phyloP scores from a whole-genome alignment of 2,888 invertebrate genomes.

The Drosophila yooni region DNA sequence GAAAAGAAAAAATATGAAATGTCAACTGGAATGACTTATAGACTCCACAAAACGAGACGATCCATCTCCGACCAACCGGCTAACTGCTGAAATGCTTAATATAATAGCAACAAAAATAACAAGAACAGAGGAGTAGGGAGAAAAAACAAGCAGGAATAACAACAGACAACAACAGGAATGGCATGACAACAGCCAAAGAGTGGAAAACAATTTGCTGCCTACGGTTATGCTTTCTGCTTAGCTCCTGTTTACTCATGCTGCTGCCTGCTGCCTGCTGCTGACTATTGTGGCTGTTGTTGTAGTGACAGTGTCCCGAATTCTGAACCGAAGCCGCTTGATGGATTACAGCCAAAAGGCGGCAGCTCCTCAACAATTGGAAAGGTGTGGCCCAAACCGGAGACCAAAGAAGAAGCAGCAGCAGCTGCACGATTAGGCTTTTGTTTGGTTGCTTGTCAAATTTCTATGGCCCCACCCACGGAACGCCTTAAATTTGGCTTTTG shows the following conservation, averaged over 20 bases:
- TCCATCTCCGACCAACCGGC: slow-evolving; percentile 51
- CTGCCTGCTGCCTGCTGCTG: slow-evolving; percentile 11
- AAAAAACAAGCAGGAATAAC: slow-evolving; percentile 25
- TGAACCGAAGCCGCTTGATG: slow-evolving; percentile 66
- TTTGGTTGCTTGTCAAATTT: slow-evolving; percentile 76
- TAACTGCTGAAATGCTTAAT: slow-evolving; percentile 75
- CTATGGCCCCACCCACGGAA: slow-evolving; percentile 65
- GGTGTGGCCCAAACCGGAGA: slow-evolving; percentile 43
- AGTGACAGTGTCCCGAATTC: slow-evolving; percentile 56
- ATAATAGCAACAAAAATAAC: slow-evolving; percentile 42
- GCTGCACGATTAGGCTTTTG: slow-evolving; percentile 78
- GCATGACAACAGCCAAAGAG: slow-evolving; percentile 48
- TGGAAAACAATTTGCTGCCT: slow-evolving; percentile 74
- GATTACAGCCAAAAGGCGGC: slow-evolving; percentile 77
- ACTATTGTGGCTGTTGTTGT: slow-evolving; percentile 44
- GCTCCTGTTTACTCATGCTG: slow-evolving; percentile 27
- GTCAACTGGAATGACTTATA: slow-evolving; percentile 67
- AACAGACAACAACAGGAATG: slow-evolving; percentile 51
- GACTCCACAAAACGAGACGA: slow-evolving; percentile 52
- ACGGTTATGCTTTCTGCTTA: slow-evolving; percentile 27
- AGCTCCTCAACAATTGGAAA: slow-evolving; percentile 41
- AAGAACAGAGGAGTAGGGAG: slow-evolving; percentile 17
- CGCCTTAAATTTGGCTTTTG: slow-evolving; percentile 44
- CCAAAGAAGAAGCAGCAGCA: slow-evolving; percentile 39
- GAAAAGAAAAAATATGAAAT: slow-evolving; percentile 56